Conservation (phyloP, 2,113 vertebrate genomes). For the Phasianus colchicus region DNA sequence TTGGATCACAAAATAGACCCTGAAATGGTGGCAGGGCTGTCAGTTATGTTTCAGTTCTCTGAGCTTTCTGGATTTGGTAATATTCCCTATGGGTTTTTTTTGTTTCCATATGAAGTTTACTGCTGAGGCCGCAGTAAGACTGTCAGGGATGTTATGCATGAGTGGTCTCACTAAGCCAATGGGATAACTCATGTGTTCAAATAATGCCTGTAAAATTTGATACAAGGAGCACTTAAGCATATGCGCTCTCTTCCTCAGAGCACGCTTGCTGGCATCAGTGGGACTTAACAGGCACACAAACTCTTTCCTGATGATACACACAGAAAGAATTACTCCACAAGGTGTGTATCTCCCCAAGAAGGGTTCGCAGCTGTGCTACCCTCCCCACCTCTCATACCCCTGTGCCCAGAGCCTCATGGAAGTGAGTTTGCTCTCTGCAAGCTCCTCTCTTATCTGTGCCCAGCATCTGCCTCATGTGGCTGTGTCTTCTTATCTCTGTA, state of each 20-base stretch:
- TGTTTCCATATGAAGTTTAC: neutral
- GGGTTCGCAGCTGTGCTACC: neutral
- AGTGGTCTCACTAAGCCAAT: neutral
- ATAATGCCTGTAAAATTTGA: neutral
- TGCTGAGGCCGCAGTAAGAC: neutral
- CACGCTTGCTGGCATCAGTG: neutral
- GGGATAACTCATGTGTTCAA: neutral
- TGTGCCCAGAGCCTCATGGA: neutral
- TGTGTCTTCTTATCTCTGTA: neutral
- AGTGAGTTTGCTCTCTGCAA: neutral
- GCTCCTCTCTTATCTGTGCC: neutral
- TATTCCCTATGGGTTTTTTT: neutral
- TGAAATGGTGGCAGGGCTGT: neutral
- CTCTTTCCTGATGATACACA: slow-evolving; percentile 1
- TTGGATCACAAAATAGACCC: neutral
- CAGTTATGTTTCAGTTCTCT: neutral
- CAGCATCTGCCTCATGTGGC: neutral
- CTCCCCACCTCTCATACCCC: neutral
- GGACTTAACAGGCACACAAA: neutral
- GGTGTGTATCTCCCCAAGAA: neutral
- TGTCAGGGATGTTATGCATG: neutral
- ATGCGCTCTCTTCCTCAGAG: neutral
- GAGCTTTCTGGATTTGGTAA: neutral
- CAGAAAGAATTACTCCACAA: neutral
- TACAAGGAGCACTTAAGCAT: neutral